A percentile compares a stretch with the other conserved stretches of the same genome.
Conservation (phyloP, 2,113 vertebrate genomes). For the Lates calcarifer region DNA sequence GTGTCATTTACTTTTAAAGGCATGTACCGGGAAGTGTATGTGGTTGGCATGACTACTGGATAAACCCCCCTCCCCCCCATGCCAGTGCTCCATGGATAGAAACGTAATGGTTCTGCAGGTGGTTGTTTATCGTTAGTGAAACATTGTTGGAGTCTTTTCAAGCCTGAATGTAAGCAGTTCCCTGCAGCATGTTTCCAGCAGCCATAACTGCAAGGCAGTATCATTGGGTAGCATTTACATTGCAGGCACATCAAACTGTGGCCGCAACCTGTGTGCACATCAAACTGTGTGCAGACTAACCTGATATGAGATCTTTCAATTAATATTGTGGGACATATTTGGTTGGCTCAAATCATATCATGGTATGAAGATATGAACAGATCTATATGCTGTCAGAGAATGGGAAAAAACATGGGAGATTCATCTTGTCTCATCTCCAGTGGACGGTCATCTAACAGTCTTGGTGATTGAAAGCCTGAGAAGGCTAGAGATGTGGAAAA, state of each 20-base stretch:
- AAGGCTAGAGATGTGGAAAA: not conserved
- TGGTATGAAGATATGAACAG: too few species aligned
- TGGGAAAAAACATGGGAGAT: not conserved
- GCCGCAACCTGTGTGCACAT: not conserved
- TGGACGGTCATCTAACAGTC: not conserved
- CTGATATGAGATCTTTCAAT: too few species aligned
- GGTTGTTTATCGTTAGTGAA: not conserved
- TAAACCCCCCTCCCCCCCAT: not conserved
- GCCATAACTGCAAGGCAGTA: not conserved
- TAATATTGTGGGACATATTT: not conserved
- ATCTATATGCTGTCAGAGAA: not conserved
- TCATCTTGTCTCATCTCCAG: not conserved
- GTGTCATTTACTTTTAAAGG: not conserved
- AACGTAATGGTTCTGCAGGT: not conserved
- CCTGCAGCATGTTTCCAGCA: not conserved
- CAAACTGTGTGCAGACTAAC: not conserved
- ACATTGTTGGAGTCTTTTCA: not conserved
- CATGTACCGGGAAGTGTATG: constrained; percentile 16
- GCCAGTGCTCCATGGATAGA: not conserved
- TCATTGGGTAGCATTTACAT: not conserved
- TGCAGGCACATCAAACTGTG: not conserved
- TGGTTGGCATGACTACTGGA: constrained; percentile 45
- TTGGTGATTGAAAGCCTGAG: not conserved
- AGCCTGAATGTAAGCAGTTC: not conserved
- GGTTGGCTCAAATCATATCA: not conserved